These are phyloP conservation scores for Cnemophilus loriae DNA, from an alignment of 2,113 vertebrate species.

Conservation along the genomic window DNA sequence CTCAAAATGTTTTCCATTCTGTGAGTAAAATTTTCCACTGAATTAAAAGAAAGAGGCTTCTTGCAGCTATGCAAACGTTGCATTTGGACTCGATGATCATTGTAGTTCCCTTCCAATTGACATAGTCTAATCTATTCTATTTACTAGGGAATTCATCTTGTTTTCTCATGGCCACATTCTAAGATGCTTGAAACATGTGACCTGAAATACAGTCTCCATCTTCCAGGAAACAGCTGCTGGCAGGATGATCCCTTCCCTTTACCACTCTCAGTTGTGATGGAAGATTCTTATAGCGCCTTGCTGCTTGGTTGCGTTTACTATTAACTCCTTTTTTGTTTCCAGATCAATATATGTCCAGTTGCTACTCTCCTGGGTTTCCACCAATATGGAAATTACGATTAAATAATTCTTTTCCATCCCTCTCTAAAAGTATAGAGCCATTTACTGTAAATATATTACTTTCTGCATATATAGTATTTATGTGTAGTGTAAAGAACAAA, in stretches of 20 bases:
- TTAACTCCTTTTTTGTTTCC: not conserved
- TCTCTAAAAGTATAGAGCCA: not conserved
- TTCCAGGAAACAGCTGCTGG: not conserved
- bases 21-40: not conserved
- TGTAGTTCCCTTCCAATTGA: not conserved
- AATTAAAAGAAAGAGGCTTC: not conserved
- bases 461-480: not conserved
- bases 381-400: not conserved
- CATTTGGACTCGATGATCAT: not conserved
- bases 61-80: not conserved
- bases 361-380: not conserved
- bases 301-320: not conserved
- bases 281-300: not conserved
- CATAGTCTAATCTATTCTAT: not conserved
- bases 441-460: not conserved
- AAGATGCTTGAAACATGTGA: not conserved
- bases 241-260: not conserved
- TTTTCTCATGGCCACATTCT: not conserved
- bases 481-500: not conserved
- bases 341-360: not conserved
- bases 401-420: not conserved
- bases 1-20: not conserved
- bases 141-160: not conserved
- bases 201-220: not conserved
- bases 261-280: not conserved